These are phyloP conservation scores for Hirtodrosophila cameraria DNA, from an alignment of 2,888 invertebrate species.

Conservation along the genomic window DNA sequence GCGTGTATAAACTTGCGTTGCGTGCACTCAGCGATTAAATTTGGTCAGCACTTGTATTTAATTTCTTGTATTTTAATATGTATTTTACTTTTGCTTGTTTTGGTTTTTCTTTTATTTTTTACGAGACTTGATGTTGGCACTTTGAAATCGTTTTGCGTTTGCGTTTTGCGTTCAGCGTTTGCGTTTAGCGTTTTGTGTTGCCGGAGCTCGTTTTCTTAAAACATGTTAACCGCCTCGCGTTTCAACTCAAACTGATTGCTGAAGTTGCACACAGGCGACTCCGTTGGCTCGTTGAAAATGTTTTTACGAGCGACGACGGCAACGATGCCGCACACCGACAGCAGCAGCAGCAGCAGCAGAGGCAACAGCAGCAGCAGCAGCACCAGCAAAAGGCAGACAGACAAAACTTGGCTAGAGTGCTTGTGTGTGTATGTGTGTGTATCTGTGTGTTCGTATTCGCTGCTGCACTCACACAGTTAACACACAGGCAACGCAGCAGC, in stretches of 20 bases:
- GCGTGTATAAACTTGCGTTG: slow-evolving; percentile 20
- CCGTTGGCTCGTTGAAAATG: slow-evolving; percentile 83
- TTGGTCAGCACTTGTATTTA: slow-evolving; percentile 36
- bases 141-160: slow-evolving; percentile 37
- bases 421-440: slow-evolving; percentile 14
- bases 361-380: slow-evolving; percentile 22
- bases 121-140: slow-evolving; percentile 42
- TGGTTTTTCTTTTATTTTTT: slow-evolving; percentile 17
- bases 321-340: slow-evolving; percentile 41
- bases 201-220: slow-evolving; percentile 80
- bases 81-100: slow-evolving; percentile 4
- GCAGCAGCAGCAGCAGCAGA: slow-evolving; percentile 14
- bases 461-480: slow-evolving; percentile 43
- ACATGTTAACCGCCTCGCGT: slow-evolving; percentile 84
- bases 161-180: slow-evolving; percentile 32
- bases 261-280: slow-evolving; percentile 80
- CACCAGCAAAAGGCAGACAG: slow-evolving; percentile 55
- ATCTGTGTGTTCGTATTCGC: slow-evolving; percentile 42
- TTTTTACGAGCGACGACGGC: slow-evolving; percentile 68
- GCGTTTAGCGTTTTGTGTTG: slow-evolving; percentile 20
- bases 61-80: slow-evolving; percentile 1
- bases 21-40: slow-evolving; percentile 49
- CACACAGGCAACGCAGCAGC: slow-evolving; percentile 17
- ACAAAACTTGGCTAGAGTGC: slow-evolving; percentile 34
- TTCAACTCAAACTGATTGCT: slow-evolving; percentile 84